Evolutionary conservation across 2,888 invertebrate species (phyloP).

Genomic region (Thecophora atra): DNA sequence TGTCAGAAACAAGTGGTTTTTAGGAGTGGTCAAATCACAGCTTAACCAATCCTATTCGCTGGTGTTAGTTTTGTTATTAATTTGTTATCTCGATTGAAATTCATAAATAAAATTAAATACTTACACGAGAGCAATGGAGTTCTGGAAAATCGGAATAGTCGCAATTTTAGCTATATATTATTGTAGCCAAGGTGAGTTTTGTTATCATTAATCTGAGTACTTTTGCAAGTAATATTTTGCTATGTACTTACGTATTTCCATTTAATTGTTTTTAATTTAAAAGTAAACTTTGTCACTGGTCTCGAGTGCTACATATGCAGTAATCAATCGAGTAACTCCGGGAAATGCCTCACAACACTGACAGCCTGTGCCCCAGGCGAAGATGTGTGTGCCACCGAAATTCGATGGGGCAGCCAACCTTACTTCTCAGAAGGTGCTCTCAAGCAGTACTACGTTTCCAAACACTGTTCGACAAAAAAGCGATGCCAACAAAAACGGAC

Average conservation of each 20-base stretch:
- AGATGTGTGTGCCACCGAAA: conserved; percentile 75
- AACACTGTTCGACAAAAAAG: conserved; percentile 84
- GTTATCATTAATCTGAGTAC: background rate
- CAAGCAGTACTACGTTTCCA: conserved; percentile 93
- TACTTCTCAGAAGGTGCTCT: conserved; percentile 94
- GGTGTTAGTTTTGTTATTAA: conserved; percentile 7
- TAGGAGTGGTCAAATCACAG: conserved; percentile 27
- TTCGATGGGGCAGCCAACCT: conserved; percentile 91
- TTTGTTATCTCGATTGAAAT: background rate
- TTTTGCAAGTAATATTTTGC: background rate
- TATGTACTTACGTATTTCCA: background rate
- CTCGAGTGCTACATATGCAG: conserved; percentile 96
- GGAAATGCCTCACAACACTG: conserved; percentile 92
- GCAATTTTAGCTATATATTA: conserved; percentile 53
- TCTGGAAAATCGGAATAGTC: conserved; percentile 56
- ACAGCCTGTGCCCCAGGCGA: conserved; percentile 89
- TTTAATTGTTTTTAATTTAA: conserved; percentile 7
- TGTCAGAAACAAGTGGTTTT: background rate
- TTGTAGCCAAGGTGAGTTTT: conserved; percentile 54
- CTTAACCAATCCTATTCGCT: conserved; percentile 1
- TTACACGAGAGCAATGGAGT: conserved; percentile 44
- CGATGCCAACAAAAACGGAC: conserved; percentile 79
- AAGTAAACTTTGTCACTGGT: conserved; percentile 64
- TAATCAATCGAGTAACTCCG: conserved; percentile 89
- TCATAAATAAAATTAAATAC: conserved; percentile 27